A percentile compares a stretch with the other conserved stretches of the same genome.
Conservation (phyloP, 1,140 invertebrate species). For the Holcopasites calliopsidis region DNA sequence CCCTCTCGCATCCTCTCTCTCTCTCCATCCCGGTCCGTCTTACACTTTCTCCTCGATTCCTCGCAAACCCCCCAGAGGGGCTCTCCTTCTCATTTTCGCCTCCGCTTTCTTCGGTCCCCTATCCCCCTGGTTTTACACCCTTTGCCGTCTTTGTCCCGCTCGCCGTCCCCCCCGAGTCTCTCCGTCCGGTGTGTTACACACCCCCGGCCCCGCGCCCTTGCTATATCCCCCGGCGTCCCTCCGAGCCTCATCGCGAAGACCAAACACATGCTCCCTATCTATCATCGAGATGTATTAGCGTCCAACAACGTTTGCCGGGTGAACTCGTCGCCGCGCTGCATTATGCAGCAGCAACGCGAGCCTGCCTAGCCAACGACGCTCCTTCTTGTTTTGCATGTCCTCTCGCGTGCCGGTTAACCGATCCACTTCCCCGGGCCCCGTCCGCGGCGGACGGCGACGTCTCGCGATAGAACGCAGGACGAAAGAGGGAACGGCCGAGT, state of each 20-base stretch:
- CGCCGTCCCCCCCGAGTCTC: background rate
- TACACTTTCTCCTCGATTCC: background rate
- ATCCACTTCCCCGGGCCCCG: background rate
- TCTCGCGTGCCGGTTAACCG: conserved; percentile 8
- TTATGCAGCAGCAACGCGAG: conserved; percentile 71
- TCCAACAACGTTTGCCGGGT: conserved; percentile 76
- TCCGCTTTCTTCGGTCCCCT: conserved; percentile 13
- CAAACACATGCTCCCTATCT: conserved; percentile 78
- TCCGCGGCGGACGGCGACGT: too few species aligned
- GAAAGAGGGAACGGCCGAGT: background rate
- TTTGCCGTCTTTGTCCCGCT: background rate
- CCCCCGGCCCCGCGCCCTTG: conserved; percentile 13
- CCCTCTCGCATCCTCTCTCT: conserved; percentile 3
- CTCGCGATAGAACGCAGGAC: conserved; percentile 1
- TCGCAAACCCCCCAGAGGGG: too few species aligned
- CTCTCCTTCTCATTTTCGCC: conserved; percentile 34
- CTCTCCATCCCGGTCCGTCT: background rate
- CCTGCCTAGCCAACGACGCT: conserved; percentile 35
- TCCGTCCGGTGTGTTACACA: background rate
- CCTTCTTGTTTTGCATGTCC: conserved; percentile 52
- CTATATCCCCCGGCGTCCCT: conserved; percentile 64
- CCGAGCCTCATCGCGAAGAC: conserved; percentile 75
- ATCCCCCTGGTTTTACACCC: background rate
- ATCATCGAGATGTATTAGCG: conserved; percentile 80
- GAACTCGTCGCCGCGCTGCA: conserved; percentile 76